Evolutionary conservation across 2,888 invertebrate species (phyloP).

Genomic region (Labia minor): DNA sequence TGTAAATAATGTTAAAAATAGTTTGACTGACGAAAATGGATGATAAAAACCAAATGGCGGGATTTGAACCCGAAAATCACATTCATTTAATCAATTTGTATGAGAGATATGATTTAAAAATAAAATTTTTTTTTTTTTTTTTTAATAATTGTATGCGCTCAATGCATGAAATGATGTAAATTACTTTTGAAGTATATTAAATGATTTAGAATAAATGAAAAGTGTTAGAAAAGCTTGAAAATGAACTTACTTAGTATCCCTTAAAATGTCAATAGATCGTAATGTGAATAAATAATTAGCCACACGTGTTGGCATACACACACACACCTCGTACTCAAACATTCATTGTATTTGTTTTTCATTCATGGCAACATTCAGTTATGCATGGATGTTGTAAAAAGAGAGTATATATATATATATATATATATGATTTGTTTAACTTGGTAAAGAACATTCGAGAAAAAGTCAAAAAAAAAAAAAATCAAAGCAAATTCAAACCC

Average conservation of each 20-base stretch:
- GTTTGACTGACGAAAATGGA: too few species aligned
- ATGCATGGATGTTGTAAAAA: not conserved
- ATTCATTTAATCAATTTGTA: too few species aligned
- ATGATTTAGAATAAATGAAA: not conserved
- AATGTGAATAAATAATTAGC: not conserved
- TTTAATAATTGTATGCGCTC: too few species aligned
- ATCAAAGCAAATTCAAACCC: not conserved
- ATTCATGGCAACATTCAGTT: not conserved
- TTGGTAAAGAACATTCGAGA: not conserved
- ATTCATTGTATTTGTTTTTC: not conserved
- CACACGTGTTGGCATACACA: not conserved
- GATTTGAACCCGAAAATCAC: too few species aligned
- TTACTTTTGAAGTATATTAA: too few species aligned
- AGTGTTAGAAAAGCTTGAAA: not conserved
- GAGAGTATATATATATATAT: too few species aligned
- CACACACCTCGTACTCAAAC: not conserved
- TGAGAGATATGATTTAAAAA: too few species aligned
- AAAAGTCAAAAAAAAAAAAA: not conserved
- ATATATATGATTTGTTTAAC: not conserved
- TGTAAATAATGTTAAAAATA: too few species aligned
- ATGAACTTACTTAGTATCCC: conserved; percentile 2
- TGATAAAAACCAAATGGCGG: too few species aligned
- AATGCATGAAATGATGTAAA: too few species aligned
- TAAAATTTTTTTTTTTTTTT: too few species aligned
- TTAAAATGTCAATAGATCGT: not conserved